These are phyloP conservation scores for Tipula lateralis DNA, from an alignment of 2,888 invertebrate genomes.

Conservation along the genomic window DNA sequence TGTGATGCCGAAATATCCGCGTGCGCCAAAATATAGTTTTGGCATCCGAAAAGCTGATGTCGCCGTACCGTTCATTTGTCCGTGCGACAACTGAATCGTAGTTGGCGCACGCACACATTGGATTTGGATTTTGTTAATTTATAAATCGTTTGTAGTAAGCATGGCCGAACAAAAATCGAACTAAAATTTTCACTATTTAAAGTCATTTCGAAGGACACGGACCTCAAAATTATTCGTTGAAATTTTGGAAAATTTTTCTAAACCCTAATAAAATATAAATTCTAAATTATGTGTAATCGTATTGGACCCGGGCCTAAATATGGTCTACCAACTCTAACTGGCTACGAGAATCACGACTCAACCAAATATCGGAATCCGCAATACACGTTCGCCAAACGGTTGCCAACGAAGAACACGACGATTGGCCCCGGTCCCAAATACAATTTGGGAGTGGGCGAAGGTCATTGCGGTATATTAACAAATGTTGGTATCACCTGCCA, in stretches of 20 bases:
- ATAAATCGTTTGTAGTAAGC: neutral
- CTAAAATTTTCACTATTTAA: neutral
- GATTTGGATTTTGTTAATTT: neutral
- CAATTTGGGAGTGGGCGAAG: slow-evolving; percentile 35
- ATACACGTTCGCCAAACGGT: slow-evolving; percentile 43
- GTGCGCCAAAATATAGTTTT: slow-evolving; percentile 42
- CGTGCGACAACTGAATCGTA: slow-evolving; percentile 42
- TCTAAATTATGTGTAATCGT: slow-evolving; percentile 25
- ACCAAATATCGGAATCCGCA: slow-evolving; percentile 41
- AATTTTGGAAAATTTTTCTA: neutral
- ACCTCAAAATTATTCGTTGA: neutral
- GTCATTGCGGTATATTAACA: slow-evolving; percentile 42
- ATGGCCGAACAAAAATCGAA: neutral
- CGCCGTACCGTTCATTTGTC: slow-evolving; percentile 45
- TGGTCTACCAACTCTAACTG: neutral
- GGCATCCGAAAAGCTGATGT: slow-evolving; percentile 42
- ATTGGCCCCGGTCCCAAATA: slow-evolving; percentile 43
- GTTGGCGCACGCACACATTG: neutral
- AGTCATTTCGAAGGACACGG: neutral
- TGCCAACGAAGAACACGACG: slow-evolving; percentile 33
- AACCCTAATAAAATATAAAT: neutral
- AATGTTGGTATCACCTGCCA: slow-evolving; percentile 40
- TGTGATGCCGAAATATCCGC: slow-evolving; percentile 42
- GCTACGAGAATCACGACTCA: neutral
- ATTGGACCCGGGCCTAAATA: slow-evolving; percentile 9